A percentile compares a stretch with the other conserved stretches of the same genome.
These are phyloP conservation scores for Drosophila burlai DNA, from an alignment of 1,140 invertebrate genomes.

Conservation along the genomic window DNA sequence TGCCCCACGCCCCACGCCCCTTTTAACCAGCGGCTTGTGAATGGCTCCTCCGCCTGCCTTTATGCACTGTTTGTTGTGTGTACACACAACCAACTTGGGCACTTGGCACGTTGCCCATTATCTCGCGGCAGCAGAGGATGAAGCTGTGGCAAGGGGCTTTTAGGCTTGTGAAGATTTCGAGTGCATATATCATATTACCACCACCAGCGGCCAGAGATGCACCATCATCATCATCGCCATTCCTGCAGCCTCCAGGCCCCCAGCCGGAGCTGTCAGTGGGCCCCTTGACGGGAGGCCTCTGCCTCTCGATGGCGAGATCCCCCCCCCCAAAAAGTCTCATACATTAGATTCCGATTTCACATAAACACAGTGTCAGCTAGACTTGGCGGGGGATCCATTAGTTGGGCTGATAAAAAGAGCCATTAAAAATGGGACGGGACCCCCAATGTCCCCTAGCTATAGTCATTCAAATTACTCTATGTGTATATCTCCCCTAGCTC, in stretches of 20 bases:
- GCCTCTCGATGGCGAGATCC: constrained; percentile 12
- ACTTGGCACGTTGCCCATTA: constrained; percentile 83
- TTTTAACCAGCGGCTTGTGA: constrained; percentile 62
- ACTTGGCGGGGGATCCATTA: constrained; percentile 62
- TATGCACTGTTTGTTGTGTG: constrained; percentile 77
- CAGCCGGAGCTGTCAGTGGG: constrained; percentile 62
- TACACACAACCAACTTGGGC: constrained; percentile 50
- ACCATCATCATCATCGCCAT: constrained; percentile 25
- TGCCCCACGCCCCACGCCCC: constrained; percentile 4
- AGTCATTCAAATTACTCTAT: constrained; percentile 36
- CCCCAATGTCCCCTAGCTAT: constrained; percentile 13
- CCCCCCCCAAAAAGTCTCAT: constrained; percentile 20
- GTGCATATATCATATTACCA: constrained; percentile 78
- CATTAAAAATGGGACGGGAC: constrained; percentile 22
- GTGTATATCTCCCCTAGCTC: constrained; percentile 33
- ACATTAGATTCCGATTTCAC: constrained; percentile 38
- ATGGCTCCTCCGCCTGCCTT: constrained; percentile 69
- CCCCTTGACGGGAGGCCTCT: constrained; percentile 43
- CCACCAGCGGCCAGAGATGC: constrained; percentile 35
- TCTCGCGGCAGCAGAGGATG: constrained; percentile 42
- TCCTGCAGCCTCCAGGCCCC: constrained; percentile 22
- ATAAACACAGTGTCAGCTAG: constrained; percentile 46
- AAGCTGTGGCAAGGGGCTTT: constrained; percentile 31
- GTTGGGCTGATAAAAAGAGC: constrained; percentile 44
- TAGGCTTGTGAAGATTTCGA: constrained; percentile 63